Evolutionary conservation across 2,888 invertebrate species (phyloP), one percentile per base, ranked within the genome.

Genomic region (Heliconius erato): DNA sequence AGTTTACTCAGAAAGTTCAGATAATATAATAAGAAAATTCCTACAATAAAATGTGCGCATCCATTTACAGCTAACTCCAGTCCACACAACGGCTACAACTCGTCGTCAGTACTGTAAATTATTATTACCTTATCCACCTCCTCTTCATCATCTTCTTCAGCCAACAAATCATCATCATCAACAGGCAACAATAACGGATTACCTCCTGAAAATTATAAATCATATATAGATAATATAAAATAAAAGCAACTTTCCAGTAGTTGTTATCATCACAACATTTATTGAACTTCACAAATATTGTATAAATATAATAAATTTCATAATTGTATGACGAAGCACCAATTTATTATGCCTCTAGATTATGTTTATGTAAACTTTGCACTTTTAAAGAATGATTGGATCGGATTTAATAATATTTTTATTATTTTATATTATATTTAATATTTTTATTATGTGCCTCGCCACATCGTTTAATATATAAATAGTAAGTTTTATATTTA

Each of bases 111-210:
- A 26, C 7, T 44, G n/a, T 7, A 26, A 16, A 26, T 0, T 44
- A 32, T 26, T 26, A n/a, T 72, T 16, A 97, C 97, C 96, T 98
- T 98, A 90, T 99, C 98, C 89, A 98, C 98, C 88, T 99, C 99
- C 84, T 99, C 99, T 86, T 99, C 99, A 81, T 99, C 99, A 84
- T 98, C 98, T 88, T 98, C 97, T 87, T 97, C 97, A 68, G 96
- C 97, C 83, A 97, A 90, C 87, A 98, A 96, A 83, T 97, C 97
- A 76, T 97, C 97, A 85, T 97, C 97, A 86, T 97, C 97, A 11
- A 96, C 96, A 71, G 97, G 96, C 65, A 92, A 89, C 77, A 96
- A 86, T 76, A 96, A 88, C 69, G 94, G 92, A 84, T 95, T 96
- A 5, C 96, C 96, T 83, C 95, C 96, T 96, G 86, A 40, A 76